Conservation (phyloP, 2,113 vertebrate genomes). For the Seriola dumerili region DNA sequence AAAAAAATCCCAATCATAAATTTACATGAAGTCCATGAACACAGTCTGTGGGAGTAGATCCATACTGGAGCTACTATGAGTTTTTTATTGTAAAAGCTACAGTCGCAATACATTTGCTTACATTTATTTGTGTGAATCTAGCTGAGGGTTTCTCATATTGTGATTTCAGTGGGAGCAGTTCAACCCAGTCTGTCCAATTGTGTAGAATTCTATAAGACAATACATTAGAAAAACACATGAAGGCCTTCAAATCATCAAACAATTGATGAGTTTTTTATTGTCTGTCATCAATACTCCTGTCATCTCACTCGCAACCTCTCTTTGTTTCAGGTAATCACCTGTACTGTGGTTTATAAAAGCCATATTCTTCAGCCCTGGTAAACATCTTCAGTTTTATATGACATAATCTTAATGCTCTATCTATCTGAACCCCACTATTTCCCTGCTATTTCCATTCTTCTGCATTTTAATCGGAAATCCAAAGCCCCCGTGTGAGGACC, state of each 20-base stretch:
- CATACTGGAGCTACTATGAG: not conserved
- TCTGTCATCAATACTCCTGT: not conserved
- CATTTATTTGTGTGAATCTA: slow-evolving; percentile 5
- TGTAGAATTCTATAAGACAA: not conserved
- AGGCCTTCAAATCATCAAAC: not conserved
- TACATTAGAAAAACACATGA: not conserved
- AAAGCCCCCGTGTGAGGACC: not conserved
- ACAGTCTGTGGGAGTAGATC: not conserved
- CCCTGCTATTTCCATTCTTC: not conserved
- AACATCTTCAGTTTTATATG: not conserved
- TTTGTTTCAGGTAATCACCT: no score
- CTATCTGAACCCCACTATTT: no score
- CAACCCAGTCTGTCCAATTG: not conserved
- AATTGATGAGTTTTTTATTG: not conserved
- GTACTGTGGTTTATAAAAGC: not conserved
- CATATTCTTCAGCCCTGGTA: not conserved
- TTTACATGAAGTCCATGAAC: slow-evolving; percentile 33
- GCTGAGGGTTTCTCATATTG: not conserved
- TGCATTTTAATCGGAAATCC: not conserved
- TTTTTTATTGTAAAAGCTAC: slow-evolving; percentile 2
- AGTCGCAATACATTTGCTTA: not conserved
- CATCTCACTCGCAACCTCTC: not conserved
- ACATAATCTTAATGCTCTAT: not conserved
- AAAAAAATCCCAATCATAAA: not conserved
- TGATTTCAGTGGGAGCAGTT: not conserved